Percentiles rank a stretch among this genome's conserved stretches.
These are phyloP conservation scores for Pocillopora verrucosa DNA, from an alignment of 64 coral and sea anemone species.

Conservation along the genomic window DNA sequence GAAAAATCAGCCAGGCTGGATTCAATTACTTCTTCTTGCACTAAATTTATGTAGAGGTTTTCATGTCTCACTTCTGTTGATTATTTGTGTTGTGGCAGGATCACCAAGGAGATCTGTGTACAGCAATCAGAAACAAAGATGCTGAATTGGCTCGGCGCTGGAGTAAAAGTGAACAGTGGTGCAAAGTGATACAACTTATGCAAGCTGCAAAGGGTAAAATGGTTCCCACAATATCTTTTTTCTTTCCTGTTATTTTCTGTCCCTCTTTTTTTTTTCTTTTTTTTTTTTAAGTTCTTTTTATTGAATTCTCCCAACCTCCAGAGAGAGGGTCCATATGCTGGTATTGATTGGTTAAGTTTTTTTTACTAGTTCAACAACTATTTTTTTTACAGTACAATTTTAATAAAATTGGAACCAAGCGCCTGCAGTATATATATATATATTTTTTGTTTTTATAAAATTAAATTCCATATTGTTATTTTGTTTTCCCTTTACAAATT, in stretches of 20 bases:
- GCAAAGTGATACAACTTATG: constrained; percentile 84
- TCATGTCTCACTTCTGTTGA: neutral
- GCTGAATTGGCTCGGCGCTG: constrained; percentile 27
- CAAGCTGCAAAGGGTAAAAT: constrained; percentile 75
- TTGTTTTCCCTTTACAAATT: too few relatives aligned
- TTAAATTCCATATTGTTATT: too few relatives aligned
- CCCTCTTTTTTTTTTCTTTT: neutral
- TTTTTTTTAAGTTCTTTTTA: too few relatives aligned
- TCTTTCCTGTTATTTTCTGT: neutral
- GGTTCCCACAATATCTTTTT: neutral
- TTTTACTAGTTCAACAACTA: too few relatives aligned
- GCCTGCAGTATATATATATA: too few relatives aligned
- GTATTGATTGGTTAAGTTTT: too few relatives aligned
- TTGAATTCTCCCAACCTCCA: too few relatives aligned
- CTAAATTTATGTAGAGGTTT: neutral
- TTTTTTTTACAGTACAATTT: too few relatives aligned
- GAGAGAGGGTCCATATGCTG: too few relatives aligned
- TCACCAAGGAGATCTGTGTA: constrained; percentile 59
- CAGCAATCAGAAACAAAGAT: constrained; percentile 79
- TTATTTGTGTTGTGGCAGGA: constrained; percentile 36
- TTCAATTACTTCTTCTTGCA: too few relatives aligned
- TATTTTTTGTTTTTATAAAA: too few relatives aligned
- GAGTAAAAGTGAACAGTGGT: constrained; percentile 90
- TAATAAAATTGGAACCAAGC: too few relatives aligned
- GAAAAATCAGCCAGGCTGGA: neutral